phyloP scores from a whole-genome alignment of 2,797 vertebrate species.

The Myiotriccus ornatus region DNA sequence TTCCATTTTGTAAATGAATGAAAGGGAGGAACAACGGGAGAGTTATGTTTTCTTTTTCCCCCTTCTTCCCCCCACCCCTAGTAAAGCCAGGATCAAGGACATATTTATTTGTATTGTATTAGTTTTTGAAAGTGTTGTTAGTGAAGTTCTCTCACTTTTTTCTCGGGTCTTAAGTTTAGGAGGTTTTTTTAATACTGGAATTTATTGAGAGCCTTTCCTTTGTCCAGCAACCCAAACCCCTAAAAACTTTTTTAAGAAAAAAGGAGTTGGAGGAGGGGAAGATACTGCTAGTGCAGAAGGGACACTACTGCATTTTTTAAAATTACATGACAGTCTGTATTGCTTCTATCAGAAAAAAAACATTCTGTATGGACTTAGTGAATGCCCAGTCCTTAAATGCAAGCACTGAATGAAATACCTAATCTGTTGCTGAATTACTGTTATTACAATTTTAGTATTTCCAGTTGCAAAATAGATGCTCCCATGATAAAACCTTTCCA shows the following conservation, averaged over 20 bases:
- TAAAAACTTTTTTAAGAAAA: not conserved
- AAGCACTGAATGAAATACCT: not conserved
- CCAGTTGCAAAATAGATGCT: not conserved
- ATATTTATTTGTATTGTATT: not conserved
- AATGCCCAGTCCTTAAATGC: not conserved
- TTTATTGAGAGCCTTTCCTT: not conserved
- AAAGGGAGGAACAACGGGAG: not conserved
- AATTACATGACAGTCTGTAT: not conserved
- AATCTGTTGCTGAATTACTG: not conserved
- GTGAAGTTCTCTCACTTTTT: not conserved
- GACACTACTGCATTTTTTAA: not conserved
- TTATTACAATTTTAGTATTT: not conserved
- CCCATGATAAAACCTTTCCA: not conserved
- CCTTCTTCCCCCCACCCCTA: not conserved
- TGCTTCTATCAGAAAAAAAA: not conserved
- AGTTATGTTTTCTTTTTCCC: not conserved
- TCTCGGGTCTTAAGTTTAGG: not conserved
- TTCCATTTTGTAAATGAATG: not conserved
- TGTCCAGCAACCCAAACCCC: not conserved
- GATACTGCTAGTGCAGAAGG: not conserved
- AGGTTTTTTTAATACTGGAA: not conserved
- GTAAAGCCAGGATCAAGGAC: not conserved
- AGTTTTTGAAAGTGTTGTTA: not conserved
- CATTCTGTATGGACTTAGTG: not conserved
- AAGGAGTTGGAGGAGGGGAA: not conserved